These are phyloP conservation scores for Sinocyclocheilus maitianheensis DNA, from an alignment of 2,113 vertebrate genomes.

Conservation along the genomic window DNA sequence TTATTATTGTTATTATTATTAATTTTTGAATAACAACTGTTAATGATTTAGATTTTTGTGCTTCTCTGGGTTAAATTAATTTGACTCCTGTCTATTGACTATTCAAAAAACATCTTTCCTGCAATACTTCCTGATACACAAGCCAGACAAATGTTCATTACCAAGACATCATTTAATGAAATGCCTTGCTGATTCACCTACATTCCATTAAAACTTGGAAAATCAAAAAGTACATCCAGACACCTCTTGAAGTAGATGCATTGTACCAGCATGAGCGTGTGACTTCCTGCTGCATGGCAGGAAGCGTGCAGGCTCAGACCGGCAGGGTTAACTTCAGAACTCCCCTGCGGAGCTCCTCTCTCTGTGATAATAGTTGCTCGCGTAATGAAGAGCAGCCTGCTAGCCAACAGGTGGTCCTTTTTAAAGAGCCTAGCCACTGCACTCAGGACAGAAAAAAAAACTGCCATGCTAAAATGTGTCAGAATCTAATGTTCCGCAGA, in stretches of 20 bases:
- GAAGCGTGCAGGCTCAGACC: conserved; percentile 66
- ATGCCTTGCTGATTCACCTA: neutral
- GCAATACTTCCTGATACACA: neutral
- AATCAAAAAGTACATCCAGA: conserved; percentile 31
- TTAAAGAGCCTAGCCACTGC: conserved; percentile 90
- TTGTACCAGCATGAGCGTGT: conserved; percentile 35
- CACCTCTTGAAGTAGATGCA: conserved; percentile 22
- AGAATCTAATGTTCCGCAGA: conserved; percentile 99
- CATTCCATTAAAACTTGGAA: conserved; percentile 14
- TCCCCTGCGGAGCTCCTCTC: conserved; percentile 73
- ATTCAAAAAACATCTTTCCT: neutral
- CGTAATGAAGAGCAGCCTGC: conserved; percentile 92
- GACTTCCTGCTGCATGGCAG: conserved; percentile 71
- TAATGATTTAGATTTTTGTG: no score
- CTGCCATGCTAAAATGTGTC: conserved; percentile 89
- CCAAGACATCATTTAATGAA: neutral
- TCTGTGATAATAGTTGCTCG: conserved; percentile 83
- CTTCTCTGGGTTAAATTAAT: no score
- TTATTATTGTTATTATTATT: no score
- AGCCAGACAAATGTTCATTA: neutral
- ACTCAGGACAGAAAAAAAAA: conserved; percentile 82
- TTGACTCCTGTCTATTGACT: neutral
- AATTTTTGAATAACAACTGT: no score
- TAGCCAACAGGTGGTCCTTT: conserved; percentile 99
- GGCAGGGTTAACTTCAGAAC: conserved; percentile 77